These are phyloP conservation scores for Quadroppia sp. DNA, from an alignment of 2,888 invertebrate species.

Conservation along the genomic window DNA sequence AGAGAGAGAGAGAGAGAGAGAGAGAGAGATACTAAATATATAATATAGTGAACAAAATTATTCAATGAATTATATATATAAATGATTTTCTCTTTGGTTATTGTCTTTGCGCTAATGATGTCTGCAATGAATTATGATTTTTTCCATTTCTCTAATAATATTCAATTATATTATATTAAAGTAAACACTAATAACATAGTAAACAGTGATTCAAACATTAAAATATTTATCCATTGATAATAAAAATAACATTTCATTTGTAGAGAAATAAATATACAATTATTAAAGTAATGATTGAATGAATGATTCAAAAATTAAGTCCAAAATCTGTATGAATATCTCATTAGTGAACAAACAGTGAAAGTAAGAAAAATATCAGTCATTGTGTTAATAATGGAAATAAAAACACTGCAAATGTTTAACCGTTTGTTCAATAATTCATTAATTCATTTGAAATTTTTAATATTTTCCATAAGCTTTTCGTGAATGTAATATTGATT, in stretches of 20 bases:
- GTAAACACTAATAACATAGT: background rate
- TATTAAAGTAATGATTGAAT: background rate
- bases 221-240: background rate
- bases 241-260: background rate
- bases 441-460: background rate
- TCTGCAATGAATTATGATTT: background rate
- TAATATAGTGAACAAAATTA: background rate
- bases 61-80: slow-evolving; percentile 12
- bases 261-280: background rate
- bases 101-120: background rate
- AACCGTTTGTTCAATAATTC: background rate
- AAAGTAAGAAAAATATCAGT: background rate
- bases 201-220: background rate
- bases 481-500: background rate
- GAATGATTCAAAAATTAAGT: background rate
- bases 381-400: background rate
- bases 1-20: background rate
- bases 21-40: background rate
- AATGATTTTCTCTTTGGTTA: background rate
- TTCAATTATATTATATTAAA: background rate
- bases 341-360: background rate
- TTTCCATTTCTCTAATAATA: background rate
- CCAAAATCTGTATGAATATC: background rate
- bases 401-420: background rate
- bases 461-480: background rate